Conservation (phyloP, 2,888 invertebrate genomes). For the Dyspetes luteomarginatus region DNA sequence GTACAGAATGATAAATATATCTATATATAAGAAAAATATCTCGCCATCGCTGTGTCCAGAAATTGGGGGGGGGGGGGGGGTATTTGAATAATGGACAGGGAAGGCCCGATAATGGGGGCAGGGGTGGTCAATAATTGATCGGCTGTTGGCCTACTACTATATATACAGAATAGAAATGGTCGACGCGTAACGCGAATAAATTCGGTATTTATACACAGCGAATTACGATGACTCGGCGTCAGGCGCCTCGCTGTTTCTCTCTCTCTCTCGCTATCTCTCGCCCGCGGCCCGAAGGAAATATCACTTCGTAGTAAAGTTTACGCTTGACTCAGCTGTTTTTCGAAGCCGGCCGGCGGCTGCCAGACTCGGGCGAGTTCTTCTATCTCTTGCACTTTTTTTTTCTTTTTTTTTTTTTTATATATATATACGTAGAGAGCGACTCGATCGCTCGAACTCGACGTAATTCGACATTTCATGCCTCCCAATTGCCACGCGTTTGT, state of each 20-base stretch:
- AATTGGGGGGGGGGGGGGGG: too few relatives aligned
- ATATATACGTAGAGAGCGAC: background rate
- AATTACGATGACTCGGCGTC: conserved; percentile 50
- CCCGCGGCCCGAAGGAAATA: conserved; percentile 51
- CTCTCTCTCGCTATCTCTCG: conserved; percentile 17
- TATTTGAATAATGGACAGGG: too few relatives aligned
- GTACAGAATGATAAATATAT: background rate
- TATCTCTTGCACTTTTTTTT: conserved; percentile 24
- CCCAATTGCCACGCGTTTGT: conserved; percentile 63
- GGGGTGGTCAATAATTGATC: too few relatives aligned
- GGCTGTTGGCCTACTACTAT: too few relatives aligned
- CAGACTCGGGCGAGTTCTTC: conserved; percentile 50
- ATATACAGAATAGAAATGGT: background rate
- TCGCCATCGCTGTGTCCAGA: too few relatives aligned
- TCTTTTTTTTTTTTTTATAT: background rate
- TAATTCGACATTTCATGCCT: conserved; percentile 64
- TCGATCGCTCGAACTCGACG: conserved; percentile 56
- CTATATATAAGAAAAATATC: too few relatives aligned
- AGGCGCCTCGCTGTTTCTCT: conserved; percentile 31
- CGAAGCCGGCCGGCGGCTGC: conserved; percentile 60
- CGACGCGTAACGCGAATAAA: conserved; percentile 6
- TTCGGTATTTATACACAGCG: conserved; percentile 2
- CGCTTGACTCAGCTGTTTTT: conserved; percentile 63
- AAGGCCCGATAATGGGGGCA: too few relatives aligned
- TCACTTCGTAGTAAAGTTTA: conserved; percentile 55